Evolutionary conservation across 2,888 invertebrate genomes (phyloP).

Genomic region (Elmis aenea): DNA sequence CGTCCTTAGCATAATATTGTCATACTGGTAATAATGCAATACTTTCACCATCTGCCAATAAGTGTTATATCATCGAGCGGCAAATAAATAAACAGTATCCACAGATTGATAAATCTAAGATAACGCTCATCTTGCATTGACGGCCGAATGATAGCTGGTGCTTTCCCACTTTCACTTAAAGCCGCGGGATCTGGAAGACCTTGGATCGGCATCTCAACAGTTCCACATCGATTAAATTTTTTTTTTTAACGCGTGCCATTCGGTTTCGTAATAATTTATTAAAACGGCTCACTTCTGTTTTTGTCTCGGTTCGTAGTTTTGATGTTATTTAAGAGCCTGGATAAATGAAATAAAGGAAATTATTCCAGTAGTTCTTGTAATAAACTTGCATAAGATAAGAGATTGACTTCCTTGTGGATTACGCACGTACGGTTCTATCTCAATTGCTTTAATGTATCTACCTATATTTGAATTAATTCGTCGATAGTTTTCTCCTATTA

Average conservation of each 20-base stretch:
- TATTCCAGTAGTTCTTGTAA: no score
- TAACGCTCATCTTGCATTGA: background rate
- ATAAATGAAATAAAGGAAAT: no score
- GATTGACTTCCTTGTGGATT: no score
- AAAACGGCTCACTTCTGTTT: no score
- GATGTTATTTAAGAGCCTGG: no score
- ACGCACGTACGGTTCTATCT: no score
- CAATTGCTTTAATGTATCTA: no score
- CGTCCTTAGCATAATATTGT: no score
- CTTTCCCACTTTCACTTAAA: slow-evolving; percentile 18
- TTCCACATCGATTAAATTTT: background rate
- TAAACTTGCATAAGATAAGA: no score
- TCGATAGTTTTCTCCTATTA: no score
- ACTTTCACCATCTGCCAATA: background rate
- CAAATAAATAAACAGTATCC: background rate
- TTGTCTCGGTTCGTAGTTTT: no score
- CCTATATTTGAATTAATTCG: no score
- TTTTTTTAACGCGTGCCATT: slow-evolving; percentile 11
- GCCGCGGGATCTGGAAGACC: slow-evolving; percentile 14
- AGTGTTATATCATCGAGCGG: background rate
- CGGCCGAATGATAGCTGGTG: background rate
- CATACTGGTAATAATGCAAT: background rate
- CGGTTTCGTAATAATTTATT: slow-evolving; percentile 10
- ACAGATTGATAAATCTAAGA: background rate
- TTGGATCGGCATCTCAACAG: slow-evolving; percentile 11